phyloP scores from a whole-genome alignment of 1,140 invertebrate genomes.

The Lasioglossum baleicum region DNA sequence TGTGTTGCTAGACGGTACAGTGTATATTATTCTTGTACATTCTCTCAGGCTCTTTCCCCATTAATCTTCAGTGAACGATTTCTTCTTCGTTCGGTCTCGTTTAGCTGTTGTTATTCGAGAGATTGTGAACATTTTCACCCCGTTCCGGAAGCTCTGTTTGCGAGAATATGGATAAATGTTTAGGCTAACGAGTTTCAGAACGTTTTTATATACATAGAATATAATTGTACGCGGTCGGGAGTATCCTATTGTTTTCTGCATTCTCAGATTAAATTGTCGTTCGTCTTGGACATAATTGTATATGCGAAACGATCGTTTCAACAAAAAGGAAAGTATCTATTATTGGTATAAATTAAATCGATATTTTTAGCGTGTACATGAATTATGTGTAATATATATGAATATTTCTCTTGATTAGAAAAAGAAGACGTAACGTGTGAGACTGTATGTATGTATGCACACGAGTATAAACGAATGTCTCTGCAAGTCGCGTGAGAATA shows the following conservation, averaged over 20 bases:
- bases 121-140: neutral
- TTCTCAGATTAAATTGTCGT: conserved; percentile 21
- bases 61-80: neutral
- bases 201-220: conserved; percentile 32
- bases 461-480: conserved; percentile 35
- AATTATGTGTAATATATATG: conserved; percentile 25
- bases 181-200: conserved; percentile 17
- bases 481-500: conserved; percentile 6
- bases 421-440: neutral
- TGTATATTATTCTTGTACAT: conserved; percentile 1
- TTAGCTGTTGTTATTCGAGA: too few relatives aligned
- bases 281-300: too few relatives aligned
- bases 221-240: neutral
- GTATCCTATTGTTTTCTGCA: conserved; percentile 11
- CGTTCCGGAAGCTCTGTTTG: neutral
- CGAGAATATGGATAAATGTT: neutral
- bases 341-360: conserved; percentile 30
- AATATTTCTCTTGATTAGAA: neutral
- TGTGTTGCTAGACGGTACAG: conserved; percentile 16
- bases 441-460: conserved; percentile 2
- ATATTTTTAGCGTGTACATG: conserved; percentile 29
- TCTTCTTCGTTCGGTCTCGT: neutral
- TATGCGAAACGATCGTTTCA: conserved; percentile 12
- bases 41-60: neutral
- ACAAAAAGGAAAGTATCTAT: conserved; percentile 39